Percentiles rank a stretch among this genome's conserved stretches.
Evolutionary conservation across 2,888 invertebrate species (phyloP).

Genomic region (Thera britannica): DNA sequence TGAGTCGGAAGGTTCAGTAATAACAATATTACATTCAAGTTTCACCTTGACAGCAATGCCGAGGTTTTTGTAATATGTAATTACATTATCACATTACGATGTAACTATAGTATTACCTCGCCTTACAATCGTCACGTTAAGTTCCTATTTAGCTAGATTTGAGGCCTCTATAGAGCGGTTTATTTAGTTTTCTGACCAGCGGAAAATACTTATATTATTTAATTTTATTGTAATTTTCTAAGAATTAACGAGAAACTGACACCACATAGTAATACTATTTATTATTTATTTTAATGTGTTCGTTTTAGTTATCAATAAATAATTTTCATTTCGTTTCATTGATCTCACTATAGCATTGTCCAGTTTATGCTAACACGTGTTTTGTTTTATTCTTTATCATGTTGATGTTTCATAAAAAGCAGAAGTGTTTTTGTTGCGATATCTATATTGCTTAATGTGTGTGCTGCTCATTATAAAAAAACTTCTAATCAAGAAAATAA

Average conservation of each 20-base stretch:
- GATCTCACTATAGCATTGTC: background rate
- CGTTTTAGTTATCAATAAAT: too few species aligned
- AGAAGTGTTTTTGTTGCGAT: background rate
- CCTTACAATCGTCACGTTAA: slow-evolving; percentile 15
- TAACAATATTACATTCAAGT: slow-evolving; percentile 14
- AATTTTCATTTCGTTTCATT: background rate
- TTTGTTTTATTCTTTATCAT: too few species aligned
- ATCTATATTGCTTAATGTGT: too few species aligned
- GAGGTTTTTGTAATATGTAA: slow-evolving; percentile 36
- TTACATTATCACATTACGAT: slow-evolving; percentile 32
- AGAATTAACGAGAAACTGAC: too few species aligned
- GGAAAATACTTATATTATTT: too few species aligned
- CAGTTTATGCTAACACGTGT: background rate
- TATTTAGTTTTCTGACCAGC: too few species aligned
- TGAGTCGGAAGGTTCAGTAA: slow-evolving; percentile 20
- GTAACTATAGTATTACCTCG: slow-evolving; percentile 22
- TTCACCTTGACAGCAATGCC: slow-evolving; percentile 40
- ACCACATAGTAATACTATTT: too few species aligned
- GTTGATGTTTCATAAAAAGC: background rate
- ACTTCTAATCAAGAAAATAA: background rate
- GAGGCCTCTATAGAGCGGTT: too few species aligned
- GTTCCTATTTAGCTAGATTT: background rate
- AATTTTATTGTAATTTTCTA: too few species aligned
- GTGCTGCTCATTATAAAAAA: too few species aligned
- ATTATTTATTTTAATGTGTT: too few species aligned